These are phyloP conservation scores for Lagorchestes hirsutus DNA, from an alignment of 2,797 vertebrate species.

Conservation along the genomic window DNA sequence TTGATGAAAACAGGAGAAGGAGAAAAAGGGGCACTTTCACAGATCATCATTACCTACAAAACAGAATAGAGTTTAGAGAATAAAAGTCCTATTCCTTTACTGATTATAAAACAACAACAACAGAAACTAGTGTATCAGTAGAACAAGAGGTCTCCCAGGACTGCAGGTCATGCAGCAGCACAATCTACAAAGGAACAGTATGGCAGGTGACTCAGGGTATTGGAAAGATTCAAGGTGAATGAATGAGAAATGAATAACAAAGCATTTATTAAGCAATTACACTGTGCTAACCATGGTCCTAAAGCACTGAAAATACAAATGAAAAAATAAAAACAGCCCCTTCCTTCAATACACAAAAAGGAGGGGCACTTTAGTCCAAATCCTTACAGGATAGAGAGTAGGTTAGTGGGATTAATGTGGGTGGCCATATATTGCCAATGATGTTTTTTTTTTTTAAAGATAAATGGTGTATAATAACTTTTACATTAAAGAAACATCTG, in stretches of 20 bases:
- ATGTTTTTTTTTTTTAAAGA: neutral
- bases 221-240: neutral
- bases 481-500: neutral
- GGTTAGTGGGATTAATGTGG: neutral
- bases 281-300: neutral
- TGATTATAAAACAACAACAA: neutral
- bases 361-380: neutral
- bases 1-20: neutral
- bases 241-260: neutral
- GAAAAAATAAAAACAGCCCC: neutral
- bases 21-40: neutral
- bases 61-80: neutral
- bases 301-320: neutral
- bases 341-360: neutral
- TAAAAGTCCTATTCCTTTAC: neutral
- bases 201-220: neutral
- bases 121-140: neutral
- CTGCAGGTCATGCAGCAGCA: neutral
- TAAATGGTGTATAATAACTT: neutral
- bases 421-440: neutral
- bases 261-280: neutral
- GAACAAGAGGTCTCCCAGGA: neutral
- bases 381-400: neutral
- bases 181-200: neutral
- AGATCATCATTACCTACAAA: neutral